These are phyloP conservation scores for Phataginus tetradactyla DNA, from an alignment of 2,797 vertebrate species.

Conservation along the genomic window DNA sequence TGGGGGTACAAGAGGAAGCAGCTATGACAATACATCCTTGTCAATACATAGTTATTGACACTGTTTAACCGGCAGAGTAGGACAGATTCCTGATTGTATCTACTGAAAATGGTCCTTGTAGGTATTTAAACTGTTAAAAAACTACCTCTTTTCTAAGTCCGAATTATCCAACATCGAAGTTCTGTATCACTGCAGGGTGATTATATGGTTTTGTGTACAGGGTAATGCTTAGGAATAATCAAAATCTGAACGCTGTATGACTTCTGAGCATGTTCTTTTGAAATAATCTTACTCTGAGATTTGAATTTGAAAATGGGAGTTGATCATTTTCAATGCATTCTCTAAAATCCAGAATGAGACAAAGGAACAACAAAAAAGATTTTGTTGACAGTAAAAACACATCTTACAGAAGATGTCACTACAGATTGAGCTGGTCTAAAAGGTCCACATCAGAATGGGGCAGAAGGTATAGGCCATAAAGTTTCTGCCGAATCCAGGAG, in stretches of 20 bases:
- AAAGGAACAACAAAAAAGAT: background rate
- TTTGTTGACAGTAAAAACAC: background rate
- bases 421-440: background rate
- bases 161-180: background rate
- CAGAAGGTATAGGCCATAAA: fast-evolving
- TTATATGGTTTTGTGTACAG: background rate
- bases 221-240: background rate
- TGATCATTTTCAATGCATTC: background rate
- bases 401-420: background rate
- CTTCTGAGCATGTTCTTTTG: background rate
- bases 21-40: background rate
- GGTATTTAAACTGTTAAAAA: background rate
- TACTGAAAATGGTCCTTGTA: background rate
- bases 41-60: background rate
- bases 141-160: background rate
- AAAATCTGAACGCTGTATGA: background rate
- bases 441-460: fast-evolving
- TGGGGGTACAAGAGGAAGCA: background rate
- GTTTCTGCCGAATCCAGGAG: background rate
- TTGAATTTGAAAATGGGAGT: background rate
- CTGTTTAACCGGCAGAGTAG: background rate
- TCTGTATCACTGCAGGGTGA: background rate
- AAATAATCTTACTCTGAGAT: background rate
- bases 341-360: background rate
- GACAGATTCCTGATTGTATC: background rate